Conservation (phyloP, 2,113 vertebrate species). For the Chaetorhynchus papuensis region DNA sequence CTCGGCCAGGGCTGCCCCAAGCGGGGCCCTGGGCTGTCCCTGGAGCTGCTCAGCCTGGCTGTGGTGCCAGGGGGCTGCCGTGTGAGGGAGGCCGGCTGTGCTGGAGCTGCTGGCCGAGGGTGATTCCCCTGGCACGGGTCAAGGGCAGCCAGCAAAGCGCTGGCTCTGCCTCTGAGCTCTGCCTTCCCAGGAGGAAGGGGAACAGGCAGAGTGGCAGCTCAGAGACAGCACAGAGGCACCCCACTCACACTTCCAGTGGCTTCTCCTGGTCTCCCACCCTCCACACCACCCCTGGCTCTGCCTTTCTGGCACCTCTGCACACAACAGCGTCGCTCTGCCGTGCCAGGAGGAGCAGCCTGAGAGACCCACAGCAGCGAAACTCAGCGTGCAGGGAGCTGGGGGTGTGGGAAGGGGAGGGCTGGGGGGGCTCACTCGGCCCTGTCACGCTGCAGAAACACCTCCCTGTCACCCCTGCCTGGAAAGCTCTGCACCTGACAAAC, state of each 20-base stretch:
- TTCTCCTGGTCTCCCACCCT: neutral
- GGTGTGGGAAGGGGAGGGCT: neutral
- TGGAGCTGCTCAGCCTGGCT: neutral
- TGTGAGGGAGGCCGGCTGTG: neutral
- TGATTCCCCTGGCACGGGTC: neutral
- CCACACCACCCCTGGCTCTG: neutral
- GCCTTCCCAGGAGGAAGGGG: neutral
- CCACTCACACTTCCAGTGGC: neutral
- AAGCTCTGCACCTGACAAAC: neutral
- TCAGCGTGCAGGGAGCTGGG: neutral
- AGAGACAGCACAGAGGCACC: neutral
- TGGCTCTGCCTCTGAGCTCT: neutral
- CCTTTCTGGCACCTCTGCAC: neutral
- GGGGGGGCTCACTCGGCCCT: neutral
- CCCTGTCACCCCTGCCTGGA: neutral
- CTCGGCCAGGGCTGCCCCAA: neutral
- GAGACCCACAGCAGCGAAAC: neutral
- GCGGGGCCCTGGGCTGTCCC: neutral
- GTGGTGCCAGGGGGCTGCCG: neutral
- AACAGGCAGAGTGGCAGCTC: neutral
- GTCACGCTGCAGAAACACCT: neutral
- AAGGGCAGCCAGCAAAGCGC: neutral
- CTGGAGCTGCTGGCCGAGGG: neutral
- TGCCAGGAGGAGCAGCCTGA: neutral
- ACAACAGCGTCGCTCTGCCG: neutral